A percentile compares a stretch with the other conserved stretches of the same genome.
These are phyloP conservation scores for Druon quercuslanigerum DNA, from an alignment of 1,140 invertebrate genomes.

Conservation along the genomic window DNA sequence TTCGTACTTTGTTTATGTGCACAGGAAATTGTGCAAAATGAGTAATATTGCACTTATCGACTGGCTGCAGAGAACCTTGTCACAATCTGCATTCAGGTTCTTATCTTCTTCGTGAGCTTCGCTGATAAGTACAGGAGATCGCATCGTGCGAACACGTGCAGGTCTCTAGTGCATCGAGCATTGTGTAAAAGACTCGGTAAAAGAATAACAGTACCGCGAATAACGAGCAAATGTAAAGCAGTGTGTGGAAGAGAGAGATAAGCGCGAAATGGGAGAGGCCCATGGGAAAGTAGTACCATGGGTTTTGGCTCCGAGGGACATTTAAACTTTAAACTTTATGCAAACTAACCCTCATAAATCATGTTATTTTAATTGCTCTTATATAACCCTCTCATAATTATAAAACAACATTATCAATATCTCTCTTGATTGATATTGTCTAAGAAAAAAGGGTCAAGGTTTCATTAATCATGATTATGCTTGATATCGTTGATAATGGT, in stretches of 20 bases:
- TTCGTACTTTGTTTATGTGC: neutral
- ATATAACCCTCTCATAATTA: too few relatives aligned
- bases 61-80: constrained; percentile 23
- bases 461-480: too few relatives aligned
- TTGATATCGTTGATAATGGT: too few relatives aligned
- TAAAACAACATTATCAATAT: too few relatives aligned
- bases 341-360: neutral
- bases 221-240: constrained; percentile 2
- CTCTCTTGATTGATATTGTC: too few relatives aligned
- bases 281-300: constrained; percentile 8
- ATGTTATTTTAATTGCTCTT: neutral
- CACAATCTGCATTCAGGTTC: constrained; percentile 20
- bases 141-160: constrained; percentile 60
- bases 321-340: constrained; percentile 13
- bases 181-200: neutral
- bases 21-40: neutral
- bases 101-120: constrained; percentile 38
- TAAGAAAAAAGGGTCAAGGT: too few relatives aligned
- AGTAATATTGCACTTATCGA: constrained; percentile 39
- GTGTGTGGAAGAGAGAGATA: neutral
- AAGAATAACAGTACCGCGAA: constrained; percentile 24
- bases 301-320: neutral
- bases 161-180: constrained; percentile 55
- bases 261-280: constrained; percentile 15
- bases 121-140: constrained; percentile 49